A percentile compares a stretch with the other conserved stretches of the same genome.
Evolutionary conservation across 1,140 invertebrate genomes (phyloP).

Genomic region (Sycophaga agraensis): DNA sequence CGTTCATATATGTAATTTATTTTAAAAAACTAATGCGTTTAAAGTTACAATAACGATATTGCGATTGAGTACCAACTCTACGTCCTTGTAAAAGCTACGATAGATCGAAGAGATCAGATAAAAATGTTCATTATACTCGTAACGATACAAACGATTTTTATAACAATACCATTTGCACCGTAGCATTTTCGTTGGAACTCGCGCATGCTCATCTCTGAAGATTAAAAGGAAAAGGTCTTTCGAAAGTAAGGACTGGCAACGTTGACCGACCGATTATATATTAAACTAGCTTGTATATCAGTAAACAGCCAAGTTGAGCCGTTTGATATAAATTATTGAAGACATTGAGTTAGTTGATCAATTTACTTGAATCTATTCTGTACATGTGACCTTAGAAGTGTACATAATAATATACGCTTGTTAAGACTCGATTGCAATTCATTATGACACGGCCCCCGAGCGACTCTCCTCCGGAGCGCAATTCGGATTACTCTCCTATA

Average conservation of each 20-base stretch:
- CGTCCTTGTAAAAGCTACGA: background rate
- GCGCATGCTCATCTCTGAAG: no score
- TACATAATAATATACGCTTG: conserved; percentile 18
- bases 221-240: no score
- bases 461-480: background rate
- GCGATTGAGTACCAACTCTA: background rate
- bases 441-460: conserved; percentile 4
- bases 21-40: background rate
- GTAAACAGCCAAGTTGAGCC: no score
- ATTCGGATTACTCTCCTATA: background rate
- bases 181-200: no score
- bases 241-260: no score
- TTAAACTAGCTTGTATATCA: no score
- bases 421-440: conserved; percentile 17
- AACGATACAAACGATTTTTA: conserved; percentile 6
- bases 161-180: conserved; percentile 1
- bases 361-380: background rate
- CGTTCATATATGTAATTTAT: background rate
- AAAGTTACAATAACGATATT: background rate
- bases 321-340: background rate
- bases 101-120: background rate
- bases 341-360: background rate
- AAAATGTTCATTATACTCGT: background rate
- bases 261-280: no score
- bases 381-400: conserved; percentile 16